Evolutionary conservation across 2,888 invertebrate species (phyloP), one percentile per base, ranked within the genome.

Genomic region (Troides oblongomaculatus): DNA sequence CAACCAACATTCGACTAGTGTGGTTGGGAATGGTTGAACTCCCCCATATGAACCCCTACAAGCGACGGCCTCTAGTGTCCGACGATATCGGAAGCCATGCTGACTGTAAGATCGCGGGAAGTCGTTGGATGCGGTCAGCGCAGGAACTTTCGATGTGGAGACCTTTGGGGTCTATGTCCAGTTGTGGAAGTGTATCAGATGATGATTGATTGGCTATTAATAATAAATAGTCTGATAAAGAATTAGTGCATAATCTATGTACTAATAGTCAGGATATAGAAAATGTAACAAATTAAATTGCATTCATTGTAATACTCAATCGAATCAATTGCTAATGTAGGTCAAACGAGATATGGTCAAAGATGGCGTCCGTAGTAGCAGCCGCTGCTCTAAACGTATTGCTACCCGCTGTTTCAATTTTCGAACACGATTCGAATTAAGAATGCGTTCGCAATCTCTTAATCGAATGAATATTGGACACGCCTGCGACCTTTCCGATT

Each of bases 361-460:
- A 79, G 85, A 86, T 86, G 84, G 76, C 78, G 78, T 78, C 75
- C 74, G 70, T 73, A 78, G 82, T 82, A 85, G 81, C 77, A 73
- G 66, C 69, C 69, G 64, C 65, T 68, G 75, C 76, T 74, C 78
- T 76, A 75, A 79, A 81, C 81, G 81, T 80, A 80, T 81, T 80
- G 84, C 86, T 85, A 84, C 90, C 90, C 82, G 90, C 90, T 90
- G 90, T 88, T 90, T 90, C 87, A 87, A 89, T 87, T 89, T 86
- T 86, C 82, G 84, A 86, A 89, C 87, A 89, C 87, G 84, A 85
- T 88, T 85, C 83, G 80, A 86, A 88, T 86, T 85, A 85, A 79
- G 84, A 86, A 85, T 80, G 79, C 84, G 82, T 85, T 85, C 81
- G 79, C 83, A 82, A 85, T 87, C 82, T 81, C 80, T 82, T 84